A percentile compares a stretch with the other conserved stretches of the same genome.
Evolutionary conservation across 2,797 vertebrate species (phyloP).

Genomic region (Amazona ochrocephala): DNA sequence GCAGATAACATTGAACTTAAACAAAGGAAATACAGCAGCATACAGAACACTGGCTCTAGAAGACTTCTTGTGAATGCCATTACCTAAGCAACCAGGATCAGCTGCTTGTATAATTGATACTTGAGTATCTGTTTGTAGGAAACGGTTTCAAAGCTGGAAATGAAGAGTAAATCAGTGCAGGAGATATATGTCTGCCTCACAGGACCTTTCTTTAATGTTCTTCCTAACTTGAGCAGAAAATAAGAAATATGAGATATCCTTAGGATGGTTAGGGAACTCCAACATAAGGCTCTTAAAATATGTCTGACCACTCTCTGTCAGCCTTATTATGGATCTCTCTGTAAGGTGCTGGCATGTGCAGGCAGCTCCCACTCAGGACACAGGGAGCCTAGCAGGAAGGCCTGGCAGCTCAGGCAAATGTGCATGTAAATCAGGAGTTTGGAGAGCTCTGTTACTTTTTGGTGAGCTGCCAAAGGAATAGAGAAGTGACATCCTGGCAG

Average conservation of each 20-base stretch:
- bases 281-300: neutral
- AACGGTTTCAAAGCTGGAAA: neutral
- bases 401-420: neutral
- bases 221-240: neutral
- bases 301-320: neutral
- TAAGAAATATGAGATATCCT: neutral
- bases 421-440: neutral
- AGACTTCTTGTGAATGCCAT: neutral
- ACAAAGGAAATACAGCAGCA: neutral
- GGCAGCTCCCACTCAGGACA: neutral
- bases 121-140: neutral
- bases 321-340: neutral
- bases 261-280: neutral
- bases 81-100: neutral
- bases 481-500: neutral
- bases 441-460: neutral
- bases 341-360: neutral
- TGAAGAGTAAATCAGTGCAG: neutral
- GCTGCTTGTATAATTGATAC: neutral
- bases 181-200: neutral
- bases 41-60: neutral
- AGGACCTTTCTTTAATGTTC: neutral
- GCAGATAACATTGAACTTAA: neutral
- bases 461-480: neutral
- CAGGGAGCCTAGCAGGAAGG: fast-evolving